Evolutionary conservation across 2,888 invertebrate species (phyloP).

Genomic region (Hypomecis punctinalis): DNA sequence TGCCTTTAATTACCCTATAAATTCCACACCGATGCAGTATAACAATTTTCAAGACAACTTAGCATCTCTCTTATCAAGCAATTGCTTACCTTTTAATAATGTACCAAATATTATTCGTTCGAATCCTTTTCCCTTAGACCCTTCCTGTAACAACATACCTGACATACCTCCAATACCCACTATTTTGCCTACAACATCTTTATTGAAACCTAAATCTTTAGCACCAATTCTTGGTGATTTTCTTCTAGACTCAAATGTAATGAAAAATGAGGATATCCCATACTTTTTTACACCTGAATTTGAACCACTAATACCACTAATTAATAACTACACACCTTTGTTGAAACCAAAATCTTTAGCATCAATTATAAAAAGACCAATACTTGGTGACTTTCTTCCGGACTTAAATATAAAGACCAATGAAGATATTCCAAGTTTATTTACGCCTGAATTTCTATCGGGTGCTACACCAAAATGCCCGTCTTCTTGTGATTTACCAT

Average conservation of each 20-base stretch:
- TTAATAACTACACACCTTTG: background rate
- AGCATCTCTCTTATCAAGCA: background rate
- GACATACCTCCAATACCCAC: background rate
- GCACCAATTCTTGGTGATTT: background rate
- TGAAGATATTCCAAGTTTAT: background rate
- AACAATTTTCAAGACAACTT: constrained; percentile 6
- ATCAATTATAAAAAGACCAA: background rate
- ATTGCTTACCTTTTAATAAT: background rate
- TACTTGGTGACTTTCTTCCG: background rate
- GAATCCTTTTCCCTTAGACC: background rate
- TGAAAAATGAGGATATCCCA: background rate
- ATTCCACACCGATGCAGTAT: background rate
- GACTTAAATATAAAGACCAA: constrained; percentile 1
- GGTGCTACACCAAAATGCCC: background rate
- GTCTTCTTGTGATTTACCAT: background rate
- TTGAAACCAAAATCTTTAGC: background rate
- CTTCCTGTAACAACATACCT: background rate
- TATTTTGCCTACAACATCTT: background rate
- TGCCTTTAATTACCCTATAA: constrained; percentile 8
- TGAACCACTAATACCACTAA: background rate
- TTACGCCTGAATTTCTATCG: constrained; percentile 4
- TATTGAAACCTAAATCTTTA: background rate
- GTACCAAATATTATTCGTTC: background rate
- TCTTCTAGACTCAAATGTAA: background rate
- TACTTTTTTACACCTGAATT: constrained; percentile 3